phyloP scores from a whole-genome alignment of 2,797 vertebrate genomes.

The Gephyroberyx darwinii region DNA sequence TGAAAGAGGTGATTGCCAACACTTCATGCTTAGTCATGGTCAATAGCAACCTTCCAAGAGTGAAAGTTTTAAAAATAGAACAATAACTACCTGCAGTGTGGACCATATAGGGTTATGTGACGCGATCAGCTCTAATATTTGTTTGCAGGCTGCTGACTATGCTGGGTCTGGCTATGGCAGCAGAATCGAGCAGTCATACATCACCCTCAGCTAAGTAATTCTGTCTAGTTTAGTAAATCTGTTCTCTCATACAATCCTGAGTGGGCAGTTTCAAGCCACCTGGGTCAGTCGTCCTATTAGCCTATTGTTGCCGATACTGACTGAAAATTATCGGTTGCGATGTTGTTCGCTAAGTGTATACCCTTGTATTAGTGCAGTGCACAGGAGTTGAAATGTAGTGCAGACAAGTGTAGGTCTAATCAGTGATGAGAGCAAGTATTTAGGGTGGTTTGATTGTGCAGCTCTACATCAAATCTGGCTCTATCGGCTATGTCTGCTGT shows the following conservation, averaged over 20 bases:
- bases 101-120: not conserved
- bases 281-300: not conserved
- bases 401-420: conserved; percentile 52
- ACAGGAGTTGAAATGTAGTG: conserved; percentile 22
- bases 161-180: not conserved
- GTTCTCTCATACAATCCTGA: not conserved
- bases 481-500: conserved; percentile 1
- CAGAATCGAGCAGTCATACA: not conserved
- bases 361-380: conserved; percentile 13
- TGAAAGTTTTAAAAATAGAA: not conserved
- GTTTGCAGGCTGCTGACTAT: not conserved
- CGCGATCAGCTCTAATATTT: not conserved
- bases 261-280: not conserved
- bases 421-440: conserved; percentile 9
- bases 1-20: not conserved
- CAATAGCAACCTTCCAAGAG: conserved; percentile 10
- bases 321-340: not conserved
- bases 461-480: conserved; percentile 13
- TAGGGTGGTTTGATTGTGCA: conserved; percentile 11
- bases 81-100: too few relatives aligned
- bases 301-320: conserved; percentile 10
- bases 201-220: not conserved
- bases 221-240: not conserved
- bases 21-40: not conserved
- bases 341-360: conserved; percentile 36